Base-by-base conservation (phyloP, 1,140 invertebrate genomes). In the Penaeus vannamei region DNA sequence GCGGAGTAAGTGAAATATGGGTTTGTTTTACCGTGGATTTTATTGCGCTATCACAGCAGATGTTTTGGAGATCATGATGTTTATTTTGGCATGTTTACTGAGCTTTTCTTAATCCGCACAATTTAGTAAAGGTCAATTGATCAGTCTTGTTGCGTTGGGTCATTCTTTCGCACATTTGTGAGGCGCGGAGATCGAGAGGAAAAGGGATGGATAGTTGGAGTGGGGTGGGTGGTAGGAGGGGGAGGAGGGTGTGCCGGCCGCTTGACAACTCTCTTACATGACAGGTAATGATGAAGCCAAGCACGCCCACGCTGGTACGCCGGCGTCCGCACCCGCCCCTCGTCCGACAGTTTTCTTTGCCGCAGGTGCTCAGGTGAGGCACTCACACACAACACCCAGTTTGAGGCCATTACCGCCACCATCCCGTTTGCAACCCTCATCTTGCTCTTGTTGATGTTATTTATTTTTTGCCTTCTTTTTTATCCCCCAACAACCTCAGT, bases 351-450 rank as follows among this genome's bases (percentile, higher is more conserved):
- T 87, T 87, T 87, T 87, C 85, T 46, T 87, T 87, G 36, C 85
- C 85, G 26, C 85, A 87, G 59, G 85, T 87, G 62, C 72, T 87
- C 61, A 87, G 85, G 85, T 87, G 85, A 87, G 85, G 79, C 42
- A 23, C 61, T 42, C 46, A 59, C 42, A 23, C 42, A 53, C 46
- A 59, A 17, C 42, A 59, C 79, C 79, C 17, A 59, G 46, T 81
- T 81, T 59, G 42, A 81, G 46, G 79, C 17, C 79, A 81, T 23
- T 17, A n/a, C 26, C 46, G 46, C 46, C 46, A 53, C 46, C 46
- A 53, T 53, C 46, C 46, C 46, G 46, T 53, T 53, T 53, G 46
- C 46, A 53, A 53, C 46, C 46, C 14, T 53, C 46, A 53, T 53
- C 46, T 53, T 53, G 46, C 46, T 53, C 46, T 53, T 53, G 46